Evolutionary conservation across 2,888 invertebrate genomes (phyloP).

Genomic region (Cecidostiba fungosa): DNA sequence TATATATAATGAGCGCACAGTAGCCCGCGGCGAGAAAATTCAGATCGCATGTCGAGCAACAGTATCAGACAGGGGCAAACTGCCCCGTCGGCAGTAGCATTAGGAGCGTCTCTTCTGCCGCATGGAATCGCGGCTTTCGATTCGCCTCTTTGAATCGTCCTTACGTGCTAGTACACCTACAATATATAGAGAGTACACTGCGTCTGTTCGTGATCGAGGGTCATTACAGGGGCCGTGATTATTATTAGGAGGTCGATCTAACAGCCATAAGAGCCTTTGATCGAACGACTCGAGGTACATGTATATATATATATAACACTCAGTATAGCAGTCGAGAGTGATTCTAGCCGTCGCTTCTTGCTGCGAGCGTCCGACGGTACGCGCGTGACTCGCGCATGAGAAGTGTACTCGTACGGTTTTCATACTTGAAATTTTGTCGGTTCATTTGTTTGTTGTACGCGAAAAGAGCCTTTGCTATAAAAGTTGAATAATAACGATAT

Average conservation of each 20-base stretch:
- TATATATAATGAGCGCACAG: constrained; percentile 32
- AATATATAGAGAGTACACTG: constrained; percentile 70
- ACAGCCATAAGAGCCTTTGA: neutral
- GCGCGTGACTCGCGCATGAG: neutral
- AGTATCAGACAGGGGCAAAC: constrained; percentile 71
- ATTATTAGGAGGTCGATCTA: constrained; percentile 66
- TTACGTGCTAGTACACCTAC: neutral
- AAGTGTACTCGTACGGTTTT: neutral
- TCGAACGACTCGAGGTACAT: neutral
- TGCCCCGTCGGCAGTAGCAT: constrained; percentile 63
- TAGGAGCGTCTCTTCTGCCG: constrained; percentile 65
- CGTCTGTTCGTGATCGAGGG: constrained; percentile 79
- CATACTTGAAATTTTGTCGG: neutral
- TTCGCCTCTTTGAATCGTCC: constrained; percentile 17
- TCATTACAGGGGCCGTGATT: constrained; percentile 73
- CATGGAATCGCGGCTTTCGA: constrained; percentile 39
- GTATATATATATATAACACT: no score
- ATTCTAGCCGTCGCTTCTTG: constrained; percentile 25
- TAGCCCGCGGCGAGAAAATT: constrained; percentile 69
- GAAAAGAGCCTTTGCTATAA: neutral
- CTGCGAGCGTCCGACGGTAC: neutral
- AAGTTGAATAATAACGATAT: neutral
- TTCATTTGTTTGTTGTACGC: neutral
- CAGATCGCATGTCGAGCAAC: constrained; percentile 77
- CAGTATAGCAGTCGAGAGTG: neutral